Evolutionary conservation across 2,888 invertebrate species (phyloP).

Genomic region (Coecobrya sp.): DNA sequence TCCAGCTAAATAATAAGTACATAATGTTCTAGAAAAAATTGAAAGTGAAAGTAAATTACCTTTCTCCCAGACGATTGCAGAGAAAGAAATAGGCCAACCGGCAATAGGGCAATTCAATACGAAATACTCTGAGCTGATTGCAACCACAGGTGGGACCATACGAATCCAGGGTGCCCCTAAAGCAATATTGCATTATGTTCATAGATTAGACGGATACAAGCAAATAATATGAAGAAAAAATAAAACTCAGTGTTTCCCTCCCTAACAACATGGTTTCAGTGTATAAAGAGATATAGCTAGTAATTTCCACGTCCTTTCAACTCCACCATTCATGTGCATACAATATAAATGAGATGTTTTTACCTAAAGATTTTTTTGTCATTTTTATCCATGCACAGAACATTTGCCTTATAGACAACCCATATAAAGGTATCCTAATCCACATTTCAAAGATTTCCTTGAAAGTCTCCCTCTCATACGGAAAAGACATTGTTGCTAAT

Average conservation of each 20-base stretch:
- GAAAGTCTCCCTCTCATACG: background rate
- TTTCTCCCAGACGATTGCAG: conserved; percentile 88
- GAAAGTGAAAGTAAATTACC: conserved; percentile 87
- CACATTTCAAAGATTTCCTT: background rate
- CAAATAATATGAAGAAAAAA: conserved; percentile 6
- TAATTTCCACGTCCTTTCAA: background rate
- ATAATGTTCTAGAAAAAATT: background rate
- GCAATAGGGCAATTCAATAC: conserved; percentile 88
- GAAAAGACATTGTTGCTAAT: conserved; percentile 17
- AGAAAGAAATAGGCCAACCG: conserved; percentile 88
- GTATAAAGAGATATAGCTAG: background rate
- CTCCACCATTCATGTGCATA: background rate
- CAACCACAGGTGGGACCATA: conserved; percentile 88
- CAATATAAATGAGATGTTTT: conserved; percentile 45
- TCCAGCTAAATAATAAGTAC: background rate
- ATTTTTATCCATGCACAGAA: background rate
- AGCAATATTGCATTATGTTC: conserved; percentile 64
- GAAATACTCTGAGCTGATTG: conserved; percentile 88
- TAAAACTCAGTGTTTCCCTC: background rate
- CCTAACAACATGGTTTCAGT: background rate
- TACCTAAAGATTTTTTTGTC: background rate
- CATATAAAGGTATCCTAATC: background rate
- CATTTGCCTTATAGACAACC: background rate
- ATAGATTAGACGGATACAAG: conserved; percentile 18
- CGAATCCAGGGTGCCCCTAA: conserved; percentile 88